Evolutionary conservation across 2,797 vertebrate species (phyloP).

Genomic region (Tinamus major): DNA sequence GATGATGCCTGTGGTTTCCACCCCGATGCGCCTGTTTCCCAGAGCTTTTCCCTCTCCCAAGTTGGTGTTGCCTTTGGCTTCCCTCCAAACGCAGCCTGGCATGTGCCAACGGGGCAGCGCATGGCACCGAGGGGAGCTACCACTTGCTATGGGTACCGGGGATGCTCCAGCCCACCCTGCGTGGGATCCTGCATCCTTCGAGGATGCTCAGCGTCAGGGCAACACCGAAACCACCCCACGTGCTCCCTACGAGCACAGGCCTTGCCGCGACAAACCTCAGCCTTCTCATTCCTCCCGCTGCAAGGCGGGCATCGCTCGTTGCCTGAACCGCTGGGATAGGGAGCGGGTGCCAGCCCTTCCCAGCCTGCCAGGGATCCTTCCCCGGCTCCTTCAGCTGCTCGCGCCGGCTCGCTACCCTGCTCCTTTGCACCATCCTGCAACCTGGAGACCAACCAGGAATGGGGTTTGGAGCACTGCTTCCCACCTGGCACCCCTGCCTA

Average conservation of each 20-base stretch:
- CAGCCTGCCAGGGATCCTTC: no score
- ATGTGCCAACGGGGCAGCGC: no score
- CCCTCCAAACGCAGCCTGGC: not conserved
- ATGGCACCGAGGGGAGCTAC: not conserved
- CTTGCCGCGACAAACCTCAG: no score
- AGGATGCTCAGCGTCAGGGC: not conserved
- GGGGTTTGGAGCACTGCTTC: rapidly evolving
- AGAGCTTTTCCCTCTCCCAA: not conserved
- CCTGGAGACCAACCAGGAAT: not conserved
- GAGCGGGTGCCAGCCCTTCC: no score
- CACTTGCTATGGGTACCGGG: rapidly evolving
- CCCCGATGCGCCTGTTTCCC: not conserved
- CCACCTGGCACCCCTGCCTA: not conserved
- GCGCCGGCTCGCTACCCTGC: not conserved
- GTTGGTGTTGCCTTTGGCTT: not conserved
- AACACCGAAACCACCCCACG: rapidly evolving
- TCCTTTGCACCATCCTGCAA: not conserved
- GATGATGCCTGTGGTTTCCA: rapidly evolving
- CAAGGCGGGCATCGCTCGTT: no score
- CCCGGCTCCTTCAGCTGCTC: not conserved
- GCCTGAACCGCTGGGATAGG: no score
- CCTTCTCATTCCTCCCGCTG: not conserved
- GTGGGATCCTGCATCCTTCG: rapidly evolving
- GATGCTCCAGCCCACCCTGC: not conserved
- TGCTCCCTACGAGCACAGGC: no score